Base-by-base conservation (phyloP, 2,888 invertebrate genomes). In the Drosophila greeni region DNA sequence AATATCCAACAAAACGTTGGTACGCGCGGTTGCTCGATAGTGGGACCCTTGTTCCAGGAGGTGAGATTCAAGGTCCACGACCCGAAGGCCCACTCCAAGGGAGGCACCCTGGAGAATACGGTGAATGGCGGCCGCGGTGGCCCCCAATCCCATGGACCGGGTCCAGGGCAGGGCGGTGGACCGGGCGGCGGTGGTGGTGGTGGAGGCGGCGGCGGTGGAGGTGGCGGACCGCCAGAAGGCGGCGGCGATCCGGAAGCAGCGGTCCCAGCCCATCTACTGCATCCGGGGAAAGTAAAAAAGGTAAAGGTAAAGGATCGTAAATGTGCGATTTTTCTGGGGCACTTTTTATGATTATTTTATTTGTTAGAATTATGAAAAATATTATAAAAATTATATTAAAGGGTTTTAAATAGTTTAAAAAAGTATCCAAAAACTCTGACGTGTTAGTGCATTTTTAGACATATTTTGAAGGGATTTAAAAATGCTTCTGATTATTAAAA, bases 21-120 rank as follows among this genome's bases (percentile, higher is more conserved):
- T 87, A 88, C 88, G 87, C 88, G 87, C 88, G 90, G 90, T 90
- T 91, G 90, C 91, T 91, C 91, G 90, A 91, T 91, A 91, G 91
- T 91, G 90, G 90, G 90, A 89, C 90, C 90, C 89, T 89, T 90
- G 91, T 91, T 94, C 91, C 94, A 96, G 96, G 96, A 96, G 93
- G 96, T 97, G 90, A 94, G 96, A 88, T 97, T 95, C 91, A 97
- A 97, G 91, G 95, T 96, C 76, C 95, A 96, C 91, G 96, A 97
- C 91, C 96, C 96, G 52, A 96, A 96, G 91, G 95, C 94, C 88
- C 95, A 96, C 90, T 95, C 95, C 86, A 97, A 96, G 90, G 96
- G 96, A 60, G 96, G 96, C 47, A 95, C 95, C 24, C 90, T 96
- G 85, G 96, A 97, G 90, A 96, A 96, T 88, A 96, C 96, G 62